Conservation (phyloP, 2,888 invertebrate genomes). For the Rhynchonema sp. region DNA sequence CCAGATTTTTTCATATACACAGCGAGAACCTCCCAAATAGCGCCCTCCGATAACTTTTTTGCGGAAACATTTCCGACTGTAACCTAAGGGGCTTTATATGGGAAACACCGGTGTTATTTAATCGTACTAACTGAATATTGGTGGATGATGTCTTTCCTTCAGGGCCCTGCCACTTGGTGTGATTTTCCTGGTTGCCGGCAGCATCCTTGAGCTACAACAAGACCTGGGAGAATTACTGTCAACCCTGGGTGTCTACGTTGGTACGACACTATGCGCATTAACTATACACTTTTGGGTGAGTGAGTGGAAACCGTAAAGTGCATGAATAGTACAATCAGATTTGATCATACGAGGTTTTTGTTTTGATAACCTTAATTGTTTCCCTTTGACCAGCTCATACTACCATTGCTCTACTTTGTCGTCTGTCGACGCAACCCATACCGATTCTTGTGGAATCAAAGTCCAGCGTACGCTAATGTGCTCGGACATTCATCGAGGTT, state of each 20-base stretch:
- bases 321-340: too few species aligned
- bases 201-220: neutral
- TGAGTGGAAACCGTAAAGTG: too few species aligned
- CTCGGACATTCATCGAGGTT: constrained; percentile 1
- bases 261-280: neutral
- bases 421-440: neutral
- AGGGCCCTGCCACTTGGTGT: neutral
- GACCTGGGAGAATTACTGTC: neutral
- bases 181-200: neutral
- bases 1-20: too few species aligned
- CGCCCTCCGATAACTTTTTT: too few species aligned
- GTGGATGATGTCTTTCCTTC: neutral
- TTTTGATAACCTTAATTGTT: neutral
- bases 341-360: too few species aligned
- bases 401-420: neutral
- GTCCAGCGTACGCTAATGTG: neutral
- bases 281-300: too few species aligned
- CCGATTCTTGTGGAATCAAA: neutral
- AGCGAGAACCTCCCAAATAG: neutral
- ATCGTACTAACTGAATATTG: neutral
- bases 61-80: too few species aligned
- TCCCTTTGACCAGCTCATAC: too few species aligned
- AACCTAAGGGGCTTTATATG: neutral
- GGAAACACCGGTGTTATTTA: neutral
- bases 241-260: neutral